These are phyloP conservation scores for Macrosiphum euphorbiae DNA, from an alignment of 2,888 invertebrate species.

Conservation along the genomic window DNA sequence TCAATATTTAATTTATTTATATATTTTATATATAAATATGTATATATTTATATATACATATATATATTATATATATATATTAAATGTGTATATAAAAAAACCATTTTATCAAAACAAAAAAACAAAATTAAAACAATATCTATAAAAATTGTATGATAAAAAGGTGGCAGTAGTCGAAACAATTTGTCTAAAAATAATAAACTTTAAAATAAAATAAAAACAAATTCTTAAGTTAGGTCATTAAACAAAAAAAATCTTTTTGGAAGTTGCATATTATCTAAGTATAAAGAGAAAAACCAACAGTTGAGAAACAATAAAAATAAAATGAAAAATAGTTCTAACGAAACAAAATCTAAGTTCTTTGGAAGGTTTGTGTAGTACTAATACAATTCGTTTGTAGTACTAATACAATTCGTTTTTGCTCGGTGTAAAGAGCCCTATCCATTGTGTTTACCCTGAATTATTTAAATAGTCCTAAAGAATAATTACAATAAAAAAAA, in stretches of 20 bases:
- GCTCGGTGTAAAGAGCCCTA: constrained; percentile 59
- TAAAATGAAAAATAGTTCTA: constrained; percentile 55
- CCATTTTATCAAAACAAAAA: constrained; percentile 53
- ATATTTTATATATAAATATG: constrained; percentile 27
- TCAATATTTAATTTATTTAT: constrained; percentile 48
- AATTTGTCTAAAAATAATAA: constrained; percentile 63
- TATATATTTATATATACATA: constrained; percentile 13
- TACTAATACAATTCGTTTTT: constrained; percentile 64
- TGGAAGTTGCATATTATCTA: constrained; percentile 54
- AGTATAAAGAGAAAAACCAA: constrained; percentile 57
- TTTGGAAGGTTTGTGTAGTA: constrained; percentile 62
- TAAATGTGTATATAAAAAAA: constrained; percentile 53
- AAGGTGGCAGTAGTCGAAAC: constrained; percentile 64
- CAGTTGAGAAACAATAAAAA: constrained; percentile 55
- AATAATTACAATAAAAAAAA: constrained; percentile 38
- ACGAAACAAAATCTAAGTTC: constrained; percentile 63
- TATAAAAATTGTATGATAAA: constrained; percentile 64
- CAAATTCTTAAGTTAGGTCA: constrained; percentile 61
- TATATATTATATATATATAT: constrained; percentile 10
- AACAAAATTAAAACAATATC: constrained; percentile 61
- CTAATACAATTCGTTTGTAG: constrained; percentile 61
- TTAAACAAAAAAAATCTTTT: constrained; percentile 54
- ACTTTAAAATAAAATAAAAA: constrained; percentile 61
- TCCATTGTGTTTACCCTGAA: constrained; percentile 64
- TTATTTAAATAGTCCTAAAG: constrained; percentile 58